Base-by-base conservation (phyloP, 2,888 invertebrate species). In the Chorisops tibialis region DNA sequence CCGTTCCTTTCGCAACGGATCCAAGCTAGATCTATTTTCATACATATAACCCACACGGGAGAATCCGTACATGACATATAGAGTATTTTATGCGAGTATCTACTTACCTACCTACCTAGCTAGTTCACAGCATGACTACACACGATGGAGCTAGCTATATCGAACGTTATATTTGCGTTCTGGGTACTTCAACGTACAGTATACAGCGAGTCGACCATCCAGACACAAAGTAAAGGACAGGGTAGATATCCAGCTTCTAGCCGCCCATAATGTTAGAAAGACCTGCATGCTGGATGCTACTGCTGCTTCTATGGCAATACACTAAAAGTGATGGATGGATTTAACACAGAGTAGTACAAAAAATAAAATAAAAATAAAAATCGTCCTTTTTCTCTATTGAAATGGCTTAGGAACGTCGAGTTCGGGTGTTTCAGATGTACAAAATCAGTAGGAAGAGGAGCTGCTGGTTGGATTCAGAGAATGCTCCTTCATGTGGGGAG, bases 241-340 rank as follows among this genome's bases (percentile, higher is more conserved):
- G 30, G 35, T 14, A 45, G 21, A 21, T 35, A 35, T 21, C 30
- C 30, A 50, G 30, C 35, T 18, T 19, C 18, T 18, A 30, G 30
- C 30, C 18, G 14, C 16, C 30, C 49, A 35, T 50, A 16, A 50
- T 35, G 49, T 35, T 50, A 35, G 35, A 50, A 50, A 30, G 49
- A 50, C 49, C 24, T 35, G 24, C 30, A 21, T 30, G 35, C 11
- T 30, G 3, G 30, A 50, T 50, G 11, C 30, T 50, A 30, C 3
- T 21, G 14, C 30, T 14, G 49, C 16, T 50, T 22, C 22, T 22
- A 48, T 35, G 48, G 60, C 22, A 51, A 59, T 59, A 60, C 50
- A 51, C 48, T 48, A 43, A 48, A 61, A 61, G 56, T 63, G 60
- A 61, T 63, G 60, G 60, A 63, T 56, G 63, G 63, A 63, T 63